These are phyloP conservation scores for Scophthalmus maximus DNA, from an alignment of 2,113 vertebrate species.

Conservation along the genomic window DNA sequence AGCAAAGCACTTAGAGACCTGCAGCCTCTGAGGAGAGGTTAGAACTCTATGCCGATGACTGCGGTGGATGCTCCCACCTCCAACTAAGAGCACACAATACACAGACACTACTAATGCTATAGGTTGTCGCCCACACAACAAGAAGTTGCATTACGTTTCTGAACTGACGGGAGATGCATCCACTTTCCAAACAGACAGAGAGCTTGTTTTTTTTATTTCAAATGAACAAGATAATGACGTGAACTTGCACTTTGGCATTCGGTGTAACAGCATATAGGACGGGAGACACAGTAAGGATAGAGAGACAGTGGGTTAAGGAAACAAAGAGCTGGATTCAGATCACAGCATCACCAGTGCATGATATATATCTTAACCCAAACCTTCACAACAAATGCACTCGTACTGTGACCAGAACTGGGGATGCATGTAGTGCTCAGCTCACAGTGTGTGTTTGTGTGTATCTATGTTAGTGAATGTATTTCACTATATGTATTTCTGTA, in stretches of 20 bases:
- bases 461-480: no score
- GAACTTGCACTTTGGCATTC: not conserved
- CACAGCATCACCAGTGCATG: not conserved
- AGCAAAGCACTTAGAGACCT: conserved; percentile 71
- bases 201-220: conserved; percentile 27
- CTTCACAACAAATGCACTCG: not conserved
- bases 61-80: conserved; percentile 50
- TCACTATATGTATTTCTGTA: no score
- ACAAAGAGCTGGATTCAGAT: not conserved
- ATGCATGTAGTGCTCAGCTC: no score
- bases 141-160: conserved; percentile 36
- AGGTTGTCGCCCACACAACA: conserved; percentile 53
- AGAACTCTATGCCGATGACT: conserved; percentile 40
- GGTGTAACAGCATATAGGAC: not conserved
- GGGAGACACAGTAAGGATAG: not conserved
- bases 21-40: conserved; percentile 61
- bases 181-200: conserved; percentile 27
- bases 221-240: not conserved
- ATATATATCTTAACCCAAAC: not conserved
- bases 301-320: not conserved
- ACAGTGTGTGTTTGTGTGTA: no score
- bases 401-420: not conserved
- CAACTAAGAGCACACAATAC: conserved; percentile 29
- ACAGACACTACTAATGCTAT: conserved; percentile 18
- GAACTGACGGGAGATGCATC: conserved; percentile 1